Evolutionary conservation across 2,888 invertebrate genomes (phyloP), one percentile per base, ranked within the genome.

Genomic region (Napeogenes sylphis): DNA sequence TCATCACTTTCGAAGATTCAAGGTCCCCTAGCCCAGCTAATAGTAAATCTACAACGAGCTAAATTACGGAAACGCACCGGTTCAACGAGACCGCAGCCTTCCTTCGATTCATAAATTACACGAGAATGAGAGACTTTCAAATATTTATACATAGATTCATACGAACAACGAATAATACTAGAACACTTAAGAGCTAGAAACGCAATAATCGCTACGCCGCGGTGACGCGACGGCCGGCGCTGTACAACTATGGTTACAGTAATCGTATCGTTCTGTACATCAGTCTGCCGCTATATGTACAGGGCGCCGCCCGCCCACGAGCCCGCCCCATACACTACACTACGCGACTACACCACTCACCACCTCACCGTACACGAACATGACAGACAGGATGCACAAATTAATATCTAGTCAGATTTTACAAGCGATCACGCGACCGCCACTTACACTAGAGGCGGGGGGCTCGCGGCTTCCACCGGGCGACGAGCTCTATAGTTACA

Each of bases 21-120:
- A 90, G 90, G 91, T 90, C 90, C 90, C 91, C 91, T 87, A 87
- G 90, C 89, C 91, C 90, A 90, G 90, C 90, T 90, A 90, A 90
- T 82, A 84, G 84, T 87, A 80, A 85, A 86, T 85, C 89, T 90
- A 90, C 87, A 84, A 86, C 87, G 88, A 87, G 86, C 90, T 89
- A 89, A 83, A 85, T 81, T 83, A 84, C 80, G 84, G 85, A 85
- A 84, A 84, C 83, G 80, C 81, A 75, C 79, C 80, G 81, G 76
- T 74, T 75, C 77, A 72, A 72, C 71, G 73, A 47, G 78, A 79
- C 83, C 84, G 76, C 81, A 73, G 83, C 82, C 79, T 82, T 82
- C 85, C 84, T 82, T 86, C 85, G 83, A 88, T 87, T 87, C 81
- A 89, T 88, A 87, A 90, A 90, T 88, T 89, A 89, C 88, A 87